These are phyloP conservation scores for Apocheima hispidaria DNA, from an alignment of 2,888 invertebrate species.

Conservation along the genomic window DNA sequence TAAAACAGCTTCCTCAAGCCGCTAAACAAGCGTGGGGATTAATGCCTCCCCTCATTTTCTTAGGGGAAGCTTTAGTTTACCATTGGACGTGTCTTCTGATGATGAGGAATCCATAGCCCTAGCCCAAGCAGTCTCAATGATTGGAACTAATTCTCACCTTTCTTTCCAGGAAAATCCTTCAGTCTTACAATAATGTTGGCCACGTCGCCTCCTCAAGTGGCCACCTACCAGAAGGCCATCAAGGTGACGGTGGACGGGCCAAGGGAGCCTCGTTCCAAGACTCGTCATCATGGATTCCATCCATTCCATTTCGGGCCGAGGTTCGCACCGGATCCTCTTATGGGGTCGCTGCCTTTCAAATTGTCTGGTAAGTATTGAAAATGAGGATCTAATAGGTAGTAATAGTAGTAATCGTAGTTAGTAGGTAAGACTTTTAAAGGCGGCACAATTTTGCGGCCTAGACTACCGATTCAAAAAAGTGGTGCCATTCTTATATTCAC, in stretches of 20 bases:
- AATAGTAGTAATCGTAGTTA: background rate
- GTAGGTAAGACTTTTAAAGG: too few relatives aligned
- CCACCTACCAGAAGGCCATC: conserved; percentile 98
- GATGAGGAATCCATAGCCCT: too few relatives aligned
- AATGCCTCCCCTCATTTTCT: too few relatives aligned
- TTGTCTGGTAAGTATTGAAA: conserved; percentile 89
- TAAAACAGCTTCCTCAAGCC: too few relatives aligned
- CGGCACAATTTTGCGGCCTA: too few relatives aligned
- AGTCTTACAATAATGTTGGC: conserved; percentile 97
- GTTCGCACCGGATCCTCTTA: conserved; percentile 93
- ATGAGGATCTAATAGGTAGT: background rate
- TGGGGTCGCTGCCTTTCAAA: conserved; percentile 93
- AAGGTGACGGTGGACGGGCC: conserved; percentile 99
- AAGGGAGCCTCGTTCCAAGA: conserved; percentile 97
- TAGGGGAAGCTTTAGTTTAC: too few relatives aligned
- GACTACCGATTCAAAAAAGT: too few relatives aligned
- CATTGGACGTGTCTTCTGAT: too few relatives aligned
- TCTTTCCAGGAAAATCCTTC: conserved; percentile 96
- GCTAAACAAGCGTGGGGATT: too few relatives aligned
- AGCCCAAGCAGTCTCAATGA: background rate
- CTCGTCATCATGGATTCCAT: conserved; percentile 94
- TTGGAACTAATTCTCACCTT: conserved; percentile 13
- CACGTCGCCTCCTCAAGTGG: conserved; percentile 97
- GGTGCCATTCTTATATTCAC: too few relatives aligned
- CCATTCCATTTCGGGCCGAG: conserved; percentile 95